Evolutionary conservation across 1,140 invertebrate species (phyloP).

Genomic region (Probaryconus sp.): DNA sequence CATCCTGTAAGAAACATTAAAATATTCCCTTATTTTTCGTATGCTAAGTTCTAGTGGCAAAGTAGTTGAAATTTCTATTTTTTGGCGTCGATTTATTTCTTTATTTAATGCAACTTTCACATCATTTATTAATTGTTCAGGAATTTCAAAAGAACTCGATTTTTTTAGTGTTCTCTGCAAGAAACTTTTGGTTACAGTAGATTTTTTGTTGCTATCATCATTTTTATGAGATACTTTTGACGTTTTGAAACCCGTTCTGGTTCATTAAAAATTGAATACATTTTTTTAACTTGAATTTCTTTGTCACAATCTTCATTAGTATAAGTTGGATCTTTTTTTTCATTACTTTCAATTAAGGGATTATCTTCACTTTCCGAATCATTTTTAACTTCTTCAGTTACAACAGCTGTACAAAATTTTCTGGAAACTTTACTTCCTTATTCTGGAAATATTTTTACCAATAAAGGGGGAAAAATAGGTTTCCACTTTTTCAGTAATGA

Average conservation of each 20-base stretch:
- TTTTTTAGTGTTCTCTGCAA: no score
- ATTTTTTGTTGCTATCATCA: not conserved
- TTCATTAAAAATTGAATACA: no score
- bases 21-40: not conserved
- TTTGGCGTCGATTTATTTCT: not conserved
- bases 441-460: not conserved
- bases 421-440: not conserved
- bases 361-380: no score
- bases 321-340: no score
- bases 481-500: not conserved
- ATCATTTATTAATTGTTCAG: no score
- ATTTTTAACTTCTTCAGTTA: no score
- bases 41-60: not conserved
- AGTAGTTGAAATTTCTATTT: constrained; percentile 1
- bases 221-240: not conserved
- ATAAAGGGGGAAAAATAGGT: not conserved
- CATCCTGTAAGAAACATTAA: no score
- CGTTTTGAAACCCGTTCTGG: not conserved
- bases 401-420: not conserved
- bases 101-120: not conserved
- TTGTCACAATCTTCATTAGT: no score
- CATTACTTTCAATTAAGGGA: no score
- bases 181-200: no score
- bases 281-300: no score
- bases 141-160: no score